These are phyloP conservation scores for Tenualosa ilisha DNA, from an alignment of 2,797 vertebrate species.

Conservation along the genomic window DNA sequence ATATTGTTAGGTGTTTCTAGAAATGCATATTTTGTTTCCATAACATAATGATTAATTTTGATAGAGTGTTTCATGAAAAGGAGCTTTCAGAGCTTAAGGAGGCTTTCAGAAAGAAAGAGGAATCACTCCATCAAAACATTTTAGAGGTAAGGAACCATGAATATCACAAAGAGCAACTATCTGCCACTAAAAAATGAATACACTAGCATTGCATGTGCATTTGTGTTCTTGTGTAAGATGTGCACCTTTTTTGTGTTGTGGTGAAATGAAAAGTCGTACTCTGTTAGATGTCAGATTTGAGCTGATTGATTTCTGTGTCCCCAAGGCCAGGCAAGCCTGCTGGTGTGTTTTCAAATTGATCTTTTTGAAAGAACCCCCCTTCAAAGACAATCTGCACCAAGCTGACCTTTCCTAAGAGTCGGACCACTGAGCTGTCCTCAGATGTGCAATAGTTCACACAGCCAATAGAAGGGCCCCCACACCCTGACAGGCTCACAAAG, in stretches of 20 bases:
- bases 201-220: background rate
- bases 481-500: conserved; percentile 21
- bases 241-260: conserved; percentile 11
- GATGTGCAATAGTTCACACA: conserved; percentile 49
- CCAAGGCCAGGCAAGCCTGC: conserved; percentile 38
- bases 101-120: conserved; percentile 12
- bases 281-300: conserved; percentile 52
- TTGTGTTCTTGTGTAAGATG: background rate
- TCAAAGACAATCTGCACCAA: conserved; percentile 54
- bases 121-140: conserved; percentile 52
- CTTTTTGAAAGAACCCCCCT: conserved; percentile 47
- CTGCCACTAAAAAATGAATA: background rate
- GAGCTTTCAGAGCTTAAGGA: conserved; percentile 49
- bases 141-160: conserved; percentile 26
- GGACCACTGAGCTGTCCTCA: conserved; percentile 37
- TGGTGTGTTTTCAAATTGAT: conserved; percentile 49
- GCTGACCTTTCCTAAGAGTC: conserved; percentile 54
- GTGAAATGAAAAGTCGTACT: conserved; percentile 40
- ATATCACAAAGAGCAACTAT: background rate
- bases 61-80: conserved; percentile 46
- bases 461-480: background rate
- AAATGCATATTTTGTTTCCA: background rate
- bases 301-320: conserved; percentile 46
- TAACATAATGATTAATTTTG: conserved; percentile 19
- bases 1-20: background rate